Percentiles rank a stretch among this genome's conserved stretches.
These are phyloP conservation scores for Pandemis heparana DNA, from an alignment of 2,888 invertebrate genomes.

Conservation along the genomic window DNA sequence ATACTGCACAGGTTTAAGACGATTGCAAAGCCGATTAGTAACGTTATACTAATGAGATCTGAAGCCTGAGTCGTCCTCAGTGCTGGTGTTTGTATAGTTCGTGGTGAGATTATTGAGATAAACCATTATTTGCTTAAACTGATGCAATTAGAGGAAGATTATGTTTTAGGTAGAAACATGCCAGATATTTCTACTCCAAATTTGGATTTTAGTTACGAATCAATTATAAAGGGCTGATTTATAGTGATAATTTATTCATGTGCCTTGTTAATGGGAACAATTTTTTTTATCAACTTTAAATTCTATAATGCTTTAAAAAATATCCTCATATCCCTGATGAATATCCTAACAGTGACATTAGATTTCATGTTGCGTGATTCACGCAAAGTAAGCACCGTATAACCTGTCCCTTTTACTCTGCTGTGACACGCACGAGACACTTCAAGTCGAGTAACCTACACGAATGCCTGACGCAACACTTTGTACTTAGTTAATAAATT, in stretches of 20 bases:
- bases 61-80: slow-evolving; percentile 16
- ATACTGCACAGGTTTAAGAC: slow-evolving; percentile 4
- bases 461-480: not conserved
- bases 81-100: slow-evolving; percentile 16
- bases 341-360: too few species aligned
- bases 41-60: slow-evolving; percentile 34
- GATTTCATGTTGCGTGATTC: too few species aligned
- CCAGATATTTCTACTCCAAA: too few species aligned
- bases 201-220: too few species aligned
- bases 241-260: not conserved
- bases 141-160: too few species aligned
- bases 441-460: not conserved
- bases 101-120: not conserved
- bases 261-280: not conserved
- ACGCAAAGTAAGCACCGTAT: not conserved
- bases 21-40: slow-evolving; percentile 31
- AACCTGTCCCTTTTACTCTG: not conserved
- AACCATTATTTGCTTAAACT: not conserved
- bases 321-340: too few species aligned
- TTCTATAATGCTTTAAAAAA: too few species aligned
- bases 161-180: too few species aligned
- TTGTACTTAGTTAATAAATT: not conserved
- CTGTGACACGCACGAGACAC: not conserved
- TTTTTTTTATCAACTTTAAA: not conserved
- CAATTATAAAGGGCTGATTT: too few species aligned